Base-by-base conservation (phyloP, 2,797 vertebrate genomes). In the Hemibagrus guttatus region DNA sequence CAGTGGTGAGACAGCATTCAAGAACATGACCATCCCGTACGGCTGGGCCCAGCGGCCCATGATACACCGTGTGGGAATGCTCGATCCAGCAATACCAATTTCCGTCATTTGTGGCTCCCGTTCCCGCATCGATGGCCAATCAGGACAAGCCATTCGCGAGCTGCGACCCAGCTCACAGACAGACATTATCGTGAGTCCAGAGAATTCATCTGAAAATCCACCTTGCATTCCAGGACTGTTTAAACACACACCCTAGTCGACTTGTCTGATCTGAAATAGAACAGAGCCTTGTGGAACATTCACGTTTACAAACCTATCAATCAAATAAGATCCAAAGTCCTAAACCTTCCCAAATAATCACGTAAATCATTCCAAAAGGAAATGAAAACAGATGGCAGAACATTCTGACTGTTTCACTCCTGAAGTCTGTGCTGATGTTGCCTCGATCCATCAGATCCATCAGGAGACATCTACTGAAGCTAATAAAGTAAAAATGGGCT, bases 1-100 rank as follows among this genome's bases (percentile, higher is more conserved):
- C 92, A 99, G 97, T 11, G 97, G 98, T 8, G 98, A 99, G 93
- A 96, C 97, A 0, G 97, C 97, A 28, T 99, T 99, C 89, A 98
- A 94, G 92, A 98, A 96, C 92, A 98, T 99, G 98, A 99, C 97
- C 0, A 93, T 98, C 90, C 97, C 97, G 0, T 98, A 98, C 0
- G 97, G 97, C 21, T 99, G 98, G 98, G 97, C 97, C 0, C 97
- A 95, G 92, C 94, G 96, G 64, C 98, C 97, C 0, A 98, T 99
- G 97, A 92, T 97, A 84, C 95, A 97, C 82, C 94, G 97, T 14
- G 95, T 98, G 59, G 93, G 94, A 1, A 94, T 94, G 76, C 92
- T 99, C 93, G 92, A 93, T 63, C 91, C 64, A 23, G 93, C 96
- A 92, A 95, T 99, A 93, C 97, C 97, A 23, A 94, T 99, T 89